Base-by-base conservation (phyloP, 2,888 invertebrate genomes). In the Ceramica pisi region DNA sequence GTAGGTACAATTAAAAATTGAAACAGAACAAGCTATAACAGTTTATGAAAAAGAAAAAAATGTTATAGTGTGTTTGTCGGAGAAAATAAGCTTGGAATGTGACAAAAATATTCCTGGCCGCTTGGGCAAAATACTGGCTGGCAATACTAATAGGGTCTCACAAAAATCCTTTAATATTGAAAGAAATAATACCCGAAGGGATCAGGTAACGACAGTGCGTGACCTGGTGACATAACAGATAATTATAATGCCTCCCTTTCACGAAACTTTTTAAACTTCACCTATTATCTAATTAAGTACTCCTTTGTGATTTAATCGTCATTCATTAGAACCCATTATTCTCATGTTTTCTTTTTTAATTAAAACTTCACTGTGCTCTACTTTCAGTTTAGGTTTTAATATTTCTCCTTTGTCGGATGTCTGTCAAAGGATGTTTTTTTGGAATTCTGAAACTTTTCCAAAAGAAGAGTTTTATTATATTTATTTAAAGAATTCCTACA, bases 231-330 rank as follows among this genome's bases (percentile, higher is more conserved):
- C 81, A 60, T 84, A 71, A 77, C 51, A 71, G 78, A 83, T 80
- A 78, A 84, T 78, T 80, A 67, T 82, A 70, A 82, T 76, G 73
- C 60, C 38, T 71, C 23, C 14, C 23, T 74, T 78, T 65, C 83
- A 80, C 76, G 80, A 76, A 78, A 61, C 66, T 75, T 71, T 82
- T 83, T 62, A 75, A 82, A 80, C 71, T 77, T 83, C 46, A 75
- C 50, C 67, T 69, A 72, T 75, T 71, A 53, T 67, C 60, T 80
- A 80, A 83, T 82, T 82, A 84, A 80, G 73, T 78, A 75, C 63
- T 75, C 80, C 67, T 82, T 84, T 74, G 75, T 72, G 57, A 77
- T 73, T 62, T 78, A 56, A 81, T 79, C 65, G 56, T 51, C 63
- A 44, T 72, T 61, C 71, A 66, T 66, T 78, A 64, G 53, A 63